Base-by-base conservation (phyloP, 2,113 vertebrate genomes). In the Grallaria varia region DNA sequence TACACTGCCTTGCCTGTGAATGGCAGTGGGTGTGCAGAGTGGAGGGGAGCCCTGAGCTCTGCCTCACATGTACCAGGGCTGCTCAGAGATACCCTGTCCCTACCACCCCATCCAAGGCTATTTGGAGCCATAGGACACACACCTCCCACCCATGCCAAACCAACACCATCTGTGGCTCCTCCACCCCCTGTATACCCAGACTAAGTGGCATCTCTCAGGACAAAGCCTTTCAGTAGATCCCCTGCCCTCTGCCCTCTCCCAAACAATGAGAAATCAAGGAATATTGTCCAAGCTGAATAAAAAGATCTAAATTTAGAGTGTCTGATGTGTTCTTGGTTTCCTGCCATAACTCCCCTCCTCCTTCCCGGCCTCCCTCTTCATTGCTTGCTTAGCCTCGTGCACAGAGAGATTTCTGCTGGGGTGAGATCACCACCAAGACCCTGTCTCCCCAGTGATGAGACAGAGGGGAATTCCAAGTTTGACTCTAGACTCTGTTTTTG, bases 231-330 rank as follows among this genome's bases (percentile, higher is more conserved):
- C 95, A 98, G 91, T 75, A 96, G 96, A 78, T 96, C 68, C 89
- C 92, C 95, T 98, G 97, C 97, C 98, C 98, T 97, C 97, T 98
- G 97, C 97, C 97, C 98, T 97, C 93, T 98, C 69, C 64, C 3
- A 24, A 97, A 98, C 98, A 98, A 98, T 98, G 94, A 93, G 90
- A 97, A 97, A 98, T 98, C 97, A 98, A 97, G 97, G 96, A 98
- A 98, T 98, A 97, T 97, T 98, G 98, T 98, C 97, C 13, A 11
- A 80, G 97, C 95, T 97, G 97, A 98, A 98, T 97, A 97, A 97
- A 98, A 97, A n/a, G 58, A 88, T 97, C 98, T 98, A 98, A 98
- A 98, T 98, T 98, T 98, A 98, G 98, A 93, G 73, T 85, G 91
- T 98, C 97, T 97, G 97, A 98, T 98, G 96, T 96, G 59, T 97